These are phyloP conservation scores for Phania funesta DNA, from an alignment of 2,888 invertebrate species.

Conservation along the genomic window DNA sequence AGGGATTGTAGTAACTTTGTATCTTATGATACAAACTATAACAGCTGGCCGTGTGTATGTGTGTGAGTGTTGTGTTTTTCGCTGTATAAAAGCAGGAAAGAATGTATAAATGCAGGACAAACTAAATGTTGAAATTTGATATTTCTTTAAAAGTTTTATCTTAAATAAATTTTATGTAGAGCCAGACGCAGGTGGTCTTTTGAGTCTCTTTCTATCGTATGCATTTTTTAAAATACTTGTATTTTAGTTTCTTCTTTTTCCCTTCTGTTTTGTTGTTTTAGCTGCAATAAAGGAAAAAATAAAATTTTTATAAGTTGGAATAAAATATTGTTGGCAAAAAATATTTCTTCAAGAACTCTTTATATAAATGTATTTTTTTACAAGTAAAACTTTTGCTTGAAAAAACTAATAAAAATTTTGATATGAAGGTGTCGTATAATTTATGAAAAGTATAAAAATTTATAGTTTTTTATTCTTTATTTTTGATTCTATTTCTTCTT, in stretches of 20 bases:
- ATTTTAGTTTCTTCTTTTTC: conserved; percentile 3
- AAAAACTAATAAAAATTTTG: no score
- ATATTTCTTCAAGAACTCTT: no score
- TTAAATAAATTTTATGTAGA: conserved; percentile 62
- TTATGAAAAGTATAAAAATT: no score
- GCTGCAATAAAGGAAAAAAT: conserved; percentile 18
- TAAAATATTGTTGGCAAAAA: background rate
- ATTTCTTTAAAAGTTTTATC: conserved; percentile 51
- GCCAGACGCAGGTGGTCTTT: conserved; percentile 53
- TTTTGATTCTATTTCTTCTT: no score
- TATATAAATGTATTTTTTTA: no score
- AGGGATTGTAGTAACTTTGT: background rate
- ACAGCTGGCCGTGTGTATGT: conserved; percentile 46
- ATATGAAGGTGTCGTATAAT: no score
- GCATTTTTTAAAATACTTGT: conserved; percentile 43
- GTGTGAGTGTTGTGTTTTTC: background rate
- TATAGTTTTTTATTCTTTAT: no score
- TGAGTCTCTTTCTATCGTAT: conserved; percentile 11
- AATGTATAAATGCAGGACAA: conserved; percentile 11
- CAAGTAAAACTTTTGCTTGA: no score
- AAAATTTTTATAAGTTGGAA: background rate
- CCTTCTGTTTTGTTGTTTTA: conserved; percentile 1
- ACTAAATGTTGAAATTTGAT: conserved; percentile 3
- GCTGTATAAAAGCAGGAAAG: background rate
- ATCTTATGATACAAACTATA: conserved; percentile 42